Evolutionary conservation across 2,113 vertebrate genomes (phyloP).

Genomic region (Platanista minor): DNA sequence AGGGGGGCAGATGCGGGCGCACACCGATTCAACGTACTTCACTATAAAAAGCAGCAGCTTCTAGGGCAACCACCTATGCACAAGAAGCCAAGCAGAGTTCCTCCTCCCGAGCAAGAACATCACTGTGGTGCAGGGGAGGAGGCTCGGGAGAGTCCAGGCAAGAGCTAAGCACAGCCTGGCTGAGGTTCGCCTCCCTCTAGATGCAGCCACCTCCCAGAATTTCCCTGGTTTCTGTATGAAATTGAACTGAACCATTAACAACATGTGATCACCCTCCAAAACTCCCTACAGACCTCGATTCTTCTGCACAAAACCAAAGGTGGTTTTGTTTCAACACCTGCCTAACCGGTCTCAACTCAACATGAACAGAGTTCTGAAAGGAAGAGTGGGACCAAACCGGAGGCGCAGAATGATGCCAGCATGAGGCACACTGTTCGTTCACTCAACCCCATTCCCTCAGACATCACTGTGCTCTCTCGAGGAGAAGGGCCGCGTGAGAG

Average conservation of each 20-base stretch:
- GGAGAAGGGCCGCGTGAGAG: background rate
- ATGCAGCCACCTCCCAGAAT: background rate
- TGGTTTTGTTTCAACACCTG: background rate
- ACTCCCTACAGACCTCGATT: background rate
- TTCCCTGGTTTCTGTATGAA: background rate
- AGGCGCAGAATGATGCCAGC: background rate
- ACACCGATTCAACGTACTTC: accelerated
- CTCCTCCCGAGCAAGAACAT: background rate
- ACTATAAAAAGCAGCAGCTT: background rate
- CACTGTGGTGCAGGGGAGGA: accelerated
- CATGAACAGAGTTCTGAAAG: background rate
- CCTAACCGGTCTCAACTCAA: background rate
- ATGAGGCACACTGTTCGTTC: background rate
- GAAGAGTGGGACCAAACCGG: accelerated
- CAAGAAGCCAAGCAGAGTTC: background rate
- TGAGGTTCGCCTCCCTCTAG: background rate
- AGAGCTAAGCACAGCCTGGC: accelerated
- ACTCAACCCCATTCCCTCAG: accelerated
- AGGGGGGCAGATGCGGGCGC: background rate
- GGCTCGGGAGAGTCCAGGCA: accelerated
- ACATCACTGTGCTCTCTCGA: accelerated
- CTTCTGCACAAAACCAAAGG: background rate
- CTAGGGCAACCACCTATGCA: accelerated
- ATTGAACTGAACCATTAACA: background rate
- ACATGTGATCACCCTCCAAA: accelerated